Evolutionary conservation across 2,113 vertebrate species (phyloP), one percentile per base, ranked within the genome.

Genomic region (Synchiropus splendidus): DNA sequence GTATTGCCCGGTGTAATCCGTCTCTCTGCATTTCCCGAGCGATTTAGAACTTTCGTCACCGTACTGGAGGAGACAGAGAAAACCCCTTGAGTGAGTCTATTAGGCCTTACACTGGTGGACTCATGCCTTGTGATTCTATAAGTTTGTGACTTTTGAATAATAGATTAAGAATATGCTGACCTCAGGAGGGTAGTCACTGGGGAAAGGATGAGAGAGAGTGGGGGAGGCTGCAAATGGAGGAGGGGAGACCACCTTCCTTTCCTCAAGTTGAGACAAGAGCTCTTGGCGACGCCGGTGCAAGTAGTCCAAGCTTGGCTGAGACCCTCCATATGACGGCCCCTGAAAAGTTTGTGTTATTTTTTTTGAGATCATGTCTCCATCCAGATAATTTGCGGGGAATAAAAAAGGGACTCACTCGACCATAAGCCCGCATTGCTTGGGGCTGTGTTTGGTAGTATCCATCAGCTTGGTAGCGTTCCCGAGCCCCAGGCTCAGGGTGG

Each of bases 191-290:
- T 86, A 87, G 36, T 86, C 92, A 10, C 81, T 85, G 54, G 90
- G 89, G 72, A 91, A 95, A 12, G 87, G 13, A 58, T 92, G 92
- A 54, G 92, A 61, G 58, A 97, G 82, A 9, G 90, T 95, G 4
- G 95, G 90, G 0, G 92, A 95, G 0, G 92, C 87, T 18, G 91
- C 91, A 39, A 99, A 98, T 16, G 95, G 94, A 51, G 92, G 94
- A 11, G 95, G 94, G 14, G 95, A 96, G 71, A 97, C 92, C 39
- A 95, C 91, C 53, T 94, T 93, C 58, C 92, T 89, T 70, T 97
- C 94, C 70, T 96, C 92, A 6, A 99, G 77, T 48, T 99, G 94
- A 18, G 92, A 91, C 84, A 99, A 86, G 46, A 99, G 88, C 80
- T 99, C 94, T 53, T 95, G 94, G 3, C 93, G 87, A 35, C 94